Evolutionary conservation across 1,140 invertebrate genomes (phyloP).

Genomic region (Orchesella cincta): DNA sequence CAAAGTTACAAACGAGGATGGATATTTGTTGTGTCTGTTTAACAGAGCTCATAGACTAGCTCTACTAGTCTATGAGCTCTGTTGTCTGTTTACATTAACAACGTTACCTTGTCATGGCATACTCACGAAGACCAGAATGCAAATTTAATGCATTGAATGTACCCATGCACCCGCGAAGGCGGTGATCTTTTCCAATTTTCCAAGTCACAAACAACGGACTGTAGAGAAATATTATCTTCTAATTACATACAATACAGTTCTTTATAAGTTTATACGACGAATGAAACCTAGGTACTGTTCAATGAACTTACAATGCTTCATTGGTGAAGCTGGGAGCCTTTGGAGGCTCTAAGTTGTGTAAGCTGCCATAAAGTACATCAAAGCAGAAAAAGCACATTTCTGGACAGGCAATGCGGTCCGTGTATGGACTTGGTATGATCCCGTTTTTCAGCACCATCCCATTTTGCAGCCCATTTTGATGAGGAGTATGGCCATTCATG

Average conservation of each 20-base stretch:
- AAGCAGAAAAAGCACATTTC: conserved; percentile 99
- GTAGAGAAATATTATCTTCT: conserved; percentile 59
- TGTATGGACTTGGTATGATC: conserved; percentile 40
- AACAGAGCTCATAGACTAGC: too few species aligned
- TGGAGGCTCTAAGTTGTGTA: conserved; percentile 87
- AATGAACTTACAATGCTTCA: conserved; percentile 84
- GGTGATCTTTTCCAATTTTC: conserved; percentile 91
- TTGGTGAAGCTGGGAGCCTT: conserved; percentile 88
- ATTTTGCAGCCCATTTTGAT: conserved; percentile 50
- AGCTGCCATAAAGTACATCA: conserved; percentile 91
- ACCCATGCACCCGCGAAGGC: conserved; percentile 90
- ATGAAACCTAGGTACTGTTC: conserved; percentile 38
- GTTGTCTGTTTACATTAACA: too few species aligned
- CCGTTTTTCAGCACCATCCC: background rate
- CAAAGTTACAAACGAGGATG: too few species aligned
- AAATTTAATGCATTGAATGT: conserved; percentile 94
- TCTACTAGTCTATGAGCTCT: too few species aligned
- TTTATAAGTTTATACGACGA: conserved; percentile 5
- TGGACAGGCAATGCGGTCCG: conserved; percentile 70
- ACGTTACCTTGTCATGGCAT: conserved; percentile 86
- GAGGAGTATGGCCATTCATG: background rate
- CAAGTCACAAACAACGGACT: conserved; percentile 98
- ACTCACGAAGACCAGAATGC: conserved; percentile 89
- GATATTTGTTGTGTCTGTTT: too few species aligned
- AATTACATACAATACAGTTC: conserved; percentile 10